Percentiles rank a stretch among this genome's conserved stretches.
Evolutionary conservation across 2,113 vertebrate species (phyloP).

Genomic region (Cyanoramphus novaezelandiae): DNA sequence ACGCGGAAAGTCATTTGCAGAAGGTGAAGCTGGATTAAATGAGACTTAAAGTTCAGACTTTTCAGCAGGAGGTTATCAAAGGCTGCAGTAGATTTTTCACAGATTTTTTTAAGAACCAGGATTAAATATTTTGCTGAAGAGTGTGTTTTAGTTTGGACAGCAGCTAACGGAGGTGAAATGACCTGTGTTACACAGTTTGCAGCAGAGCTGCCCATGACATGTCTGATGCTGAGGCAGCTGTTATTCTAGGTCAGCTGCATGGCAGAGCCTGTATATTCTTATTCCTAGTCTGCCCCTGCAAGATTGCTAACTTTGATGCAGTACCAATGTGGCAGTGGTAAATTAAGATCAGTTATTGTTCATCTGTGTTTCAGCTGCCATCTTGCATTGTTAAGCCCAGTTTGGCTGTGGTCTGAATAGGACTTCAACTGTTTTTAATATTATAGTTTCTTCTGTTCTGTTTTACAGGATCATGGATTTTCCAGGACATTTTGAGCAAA

Average conservation of each 20-base stretch:
- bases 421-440: not conserved
- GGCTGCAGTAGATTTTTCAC: not conserved
- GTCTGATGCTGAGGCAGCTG: not conserved
- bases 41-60: not conserved
- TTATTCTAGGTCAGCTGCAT: not conserved
- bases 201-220: not conserved
- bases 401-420: rapidly evolving
- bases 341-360: not conserved
- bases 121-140: rapidly evolving
- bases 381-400: not conserved
- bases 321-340: rapidly evolving
- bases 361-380: not conserved
- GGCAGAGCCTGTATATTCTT: not conserved
- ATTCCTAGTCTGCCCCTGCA: not conserved
- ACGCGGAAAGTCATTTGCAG: not conserved
- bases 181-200: rapidly evolving
- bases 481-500: constrained; percentile 95
- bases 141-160: not conserved
- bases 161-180: not conserved
- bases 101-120: not conserved
- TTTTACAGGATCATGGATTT: constrained; percentile 92
- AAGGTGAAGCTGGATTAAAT: not conserved
- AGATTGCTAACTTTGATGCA: not conserved
- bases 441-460: not conserved
- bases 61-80: not conserved